Base-by-base conservation (phyloP, 2,797 vertebrate genomes). In the Eulemur mongoz region DNA sequence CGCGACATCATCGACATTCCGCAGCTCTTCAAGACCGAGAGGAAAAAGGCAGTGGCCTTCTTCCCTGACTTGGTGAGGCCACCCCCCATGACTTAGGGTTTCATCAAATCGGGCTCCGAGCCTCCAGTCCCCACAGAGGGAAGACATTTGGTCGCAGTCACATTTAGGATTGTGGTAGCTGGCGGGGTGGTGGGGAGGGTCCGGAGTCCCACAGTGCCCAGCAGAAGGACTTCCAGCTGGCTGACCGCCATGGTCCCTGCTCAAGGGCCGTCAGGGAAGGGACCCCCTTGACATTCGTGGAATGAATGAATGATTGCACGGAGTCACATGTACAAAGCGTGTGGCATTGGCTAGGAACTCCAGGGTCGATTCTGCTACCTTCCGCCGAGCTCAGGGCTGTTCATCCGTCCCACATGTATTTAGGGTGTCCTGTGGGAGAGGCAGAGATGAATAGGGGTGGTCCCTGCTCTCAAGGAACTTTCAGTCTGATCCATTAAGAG, bases 1-100 rank as follows among this genome's bases (percentile, higher is more conserved):
- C 96, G 82, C 0, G 99, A 99, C 98, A 99, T 99, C 94, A 97
- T 99, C 0, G 99, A 99, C 96, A 84, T 99, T 87, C 99, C 99
- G 0, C 99, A 99, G 92, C 99, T 99, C 88, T 99, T 99, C 98
- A 96, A 94, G 92, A 10, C 93, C 0, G 80, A 17, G 3, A 4
- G 1, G 0, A 1, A 2, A 0, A 17, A 2, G 75, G 99, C 99
- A 0, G 14, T 70, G n/a, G 99, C 99, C 25, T 99, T 98, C 93
- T 99, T 99, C 98, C 99, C 99, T 0, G 99, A 99, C 98, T 98
- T 99, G 99, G 99, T 99, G 89, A 96, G 98, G 4, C 50, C 20
- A 0, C n/a, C 30, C 2, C 12, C 27, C 0, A 0, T 8, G 35
- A 17, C 22, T 43, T 61, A 4, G 2, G 11, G 6, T 17, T 50